Conservation (phyloP, 1,140 invertebrate species). For the Tetramorium alpestre region DNA sequence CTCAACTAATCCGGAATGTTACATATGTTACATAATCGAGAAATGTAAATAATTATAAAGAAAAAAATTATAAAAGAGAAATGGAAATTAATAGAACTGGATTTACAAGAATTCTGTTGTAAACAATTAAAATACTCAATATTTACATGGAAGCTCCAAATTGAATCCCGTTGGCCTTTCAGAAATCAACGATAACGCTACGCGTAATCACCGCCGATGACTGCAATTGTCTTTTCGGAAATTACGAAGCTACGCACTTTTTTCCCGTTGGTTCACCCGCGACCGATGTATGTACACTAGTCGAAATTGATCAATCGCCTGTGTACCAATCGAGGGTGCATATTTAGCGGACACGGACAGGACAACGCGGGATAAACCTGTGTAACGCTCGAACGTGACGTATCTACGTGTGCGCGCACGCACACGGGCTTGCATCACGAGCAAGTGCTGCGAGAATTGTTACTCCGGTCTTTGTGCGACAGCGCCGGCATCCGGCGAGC, state of each 20-base stretch:
- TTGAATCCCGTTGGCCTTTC: constrained; percentile 64
- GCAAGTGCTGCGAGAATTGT: neutral
- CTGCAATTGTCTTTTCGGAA: constrained; percentile 69
- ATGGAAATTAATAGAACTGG: neutral
- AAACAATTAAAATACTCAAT: neutral
- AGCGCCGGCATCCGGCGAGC: neutral
- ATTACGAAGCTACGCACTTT: constrained; percentile 62
- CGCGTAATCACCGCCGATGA: constrained; percentile 66
- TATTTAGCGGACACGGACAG: constrained; percentile 53
- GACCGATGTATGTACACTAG: constrained; percentile 44
- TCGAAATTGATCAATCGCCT: constrained; percentile 70
- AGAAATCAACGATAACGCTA: constrained; percentile 55
- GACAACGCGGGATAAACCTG: neutral
- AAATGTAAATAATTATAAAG: neutral
- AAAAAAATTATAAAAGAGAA: neutral
- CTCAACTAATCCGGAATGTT: too few species aligned
- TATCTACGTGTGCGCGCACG: neutral
- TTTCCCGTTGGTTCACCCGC: constrained; percentile 18
- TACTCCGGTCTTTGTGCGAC: neutral
- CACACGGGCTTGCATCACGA: neutral
- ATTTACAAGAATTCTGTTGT: neutral
- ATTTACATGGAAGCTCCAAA: constrained; percentile 12
- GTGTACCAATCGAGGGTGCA: constrained; percentile 66
- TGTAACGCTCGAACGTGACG: neutral
- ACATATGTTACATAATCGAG: neutral